A percentile compares a stretch with the other conserved stretches of the same genome.
phyloP scores from a whole-genome alignment of 1,140 invertebrate species.

The Drosophila varians region DNA sequence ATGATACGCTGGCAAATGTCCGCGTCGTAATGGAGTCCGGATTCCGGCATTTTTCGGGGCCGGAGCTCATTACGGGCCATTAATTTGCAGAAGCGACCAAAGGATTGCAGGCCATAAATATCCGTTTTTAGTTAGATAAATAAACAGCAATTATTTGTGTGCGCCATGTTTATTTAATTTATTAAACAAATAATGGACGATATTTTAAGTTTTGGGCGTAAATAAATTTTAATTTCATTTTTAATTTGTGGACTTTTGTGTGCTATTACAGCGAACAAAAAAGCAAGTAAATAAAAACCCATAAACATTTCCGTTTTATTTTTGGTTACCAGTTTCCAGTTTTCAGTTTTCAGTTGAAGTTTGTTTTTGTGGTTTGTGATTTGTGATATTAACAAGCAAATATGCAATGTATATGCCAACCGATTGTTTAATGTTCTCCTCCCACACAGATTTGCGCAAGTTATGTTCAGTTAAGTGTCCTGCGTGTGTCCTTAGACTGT shows the following conservation, averaged over 20 bases:
- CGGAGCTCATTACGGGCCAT: constrained; percentile 61
- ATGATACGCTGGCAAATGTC: constrained; percentile 13
- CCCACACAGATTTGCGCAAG: constrained; percentile 79
- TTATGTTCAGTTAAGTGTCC: constrained; percentile 82
- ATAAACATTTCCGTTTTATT: not conserved
- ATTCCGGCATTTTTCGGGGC: constrained; percentile 4
- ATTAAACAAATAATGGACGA: constrained; percentile 43
- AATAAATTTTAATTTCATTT: constrained; percentile 47
- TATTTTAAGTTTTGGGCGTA: constrained; percentile 40
- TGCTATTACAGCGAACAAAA: constrained; percentile 13
- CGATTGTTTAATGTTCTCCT: constrained; percentile 47
- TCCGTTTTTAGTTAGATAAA: constrained; percentile 71
- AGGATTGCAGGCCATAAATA: constrained; percentile 65
- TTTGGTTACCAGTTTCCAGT: constrained; percentile 42
- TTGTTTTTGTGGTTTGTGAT: constrained; percentile 36
- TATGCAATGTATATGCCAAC: constrained; percentile 54
- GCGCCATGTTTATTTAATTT: constrained; percentile 51
- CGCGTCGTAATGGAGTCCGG: constrained; percentile 22
- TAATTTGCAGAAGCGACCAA: constrained; percentile 58
- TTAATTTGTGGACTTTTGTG: constrained; percentile 31
- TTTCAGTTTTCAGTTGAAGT: constrained; percentile 9
- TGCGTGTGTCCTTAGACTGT: constrained; percentile 78
- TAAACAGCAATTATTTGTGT: constrained; percentile 67
- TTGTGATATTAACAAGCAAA: constrained; percentile 46
- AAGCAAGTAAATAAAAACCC: not conserved